Base-by-base conservation (phyloP, 35 echinoderm and acorn worm species). In the Amphiura filiformis region DNA sequence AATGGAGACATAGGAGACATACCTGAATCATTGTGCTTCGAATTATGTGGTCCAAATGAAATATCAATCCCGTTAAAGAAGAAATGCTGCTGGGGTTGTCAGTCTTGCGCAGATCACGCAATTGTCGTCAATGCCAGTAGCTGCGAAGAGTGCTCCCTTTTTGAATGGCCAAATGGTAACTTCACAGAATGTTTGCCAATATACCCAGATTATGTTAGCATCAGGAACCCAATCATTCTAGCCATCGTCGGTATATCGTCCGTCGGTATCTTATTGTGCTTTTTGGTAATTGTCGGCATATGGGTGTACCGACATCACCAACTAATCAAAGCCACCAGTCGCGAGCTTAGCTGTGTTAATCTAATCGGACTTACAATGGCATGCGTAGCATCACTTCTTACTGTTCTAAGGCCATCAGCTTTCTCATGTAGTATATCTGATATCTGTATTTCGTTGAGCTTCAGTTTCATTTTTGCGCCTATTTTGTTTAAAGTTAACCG, bases 281-380 rank as follows among this genome's bases (percentile, higher is more conserved):
- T 34, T 0, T 31, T 39, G 30, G 79, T 37, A 31, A 36, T 47
- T 15, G 13, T 81, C 4, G 70, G 64, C 26, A 49, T 85, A 31
- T 47, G 78, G 1, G 75, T 77, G 12, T 41, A 91, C 32, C 75
- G 70, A 28, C 84, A 91, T n/a, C 65, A 76, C 36, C 64, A 15
- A 0, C 35, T 91, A 22, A 56, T 91, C 1, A 91, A 91, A 38
- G 89, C 89, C n/a, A 85, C 65, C 7, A 91, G 89, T 78, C 38
- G 89, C 13, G 89, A 91, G 38, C 82, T 91, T 32, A 85, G 81
- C 13, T 91, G 47, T 37, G 77, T 91, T 20, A 83, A 84, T 70
- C 39, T 91, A 26, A 37, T 39, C 37, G 89, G 89, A 9, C 82
- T 84, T 31, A 23, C 36, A 33, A 52, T 84, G 44, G 56, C 82